These are phyloP conservation scores for Taphrorychus bicolor DNA, from an alignment of 2,888 invertebrate species.

Conservation along the genomic window DNA sequence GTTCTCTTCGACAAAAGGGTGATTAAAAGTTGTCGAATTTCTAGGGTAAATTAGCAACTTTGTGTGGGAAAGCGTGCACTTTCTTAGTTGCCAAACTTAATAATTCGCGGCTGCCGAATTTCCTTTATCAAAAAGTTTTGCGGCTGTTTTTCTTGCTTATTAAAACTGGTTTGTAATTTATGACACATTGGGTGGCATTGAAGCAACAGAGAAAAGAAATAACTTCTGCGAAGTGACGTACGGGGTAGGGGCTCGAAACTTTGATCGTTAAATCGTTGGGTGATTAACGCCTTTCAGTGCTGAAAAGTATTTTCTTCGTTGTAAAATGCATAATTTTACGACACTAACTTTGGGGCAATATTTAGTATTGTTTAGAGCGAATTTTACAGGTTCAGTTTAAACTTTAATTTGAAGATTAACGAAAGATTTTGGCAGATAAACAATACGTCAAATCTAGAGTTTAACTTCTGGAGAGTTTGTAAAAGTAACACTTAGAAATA, in stretches of 20 bases:
- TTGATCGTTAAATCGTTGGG: slow-evolving; percentile 2
- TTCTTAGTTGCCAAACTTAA: not conserved
- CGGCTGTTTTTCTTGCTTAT: slow-evolving; percentile 2
- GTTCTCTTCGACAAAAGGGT: not conserved
- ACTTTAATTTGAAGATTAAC: too few relatives aligned
- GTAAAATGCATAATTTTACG: too few relatives aligned
- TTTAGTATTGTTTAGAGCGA: too few relatives aligned
- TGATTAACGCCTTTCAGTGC: not conserved
- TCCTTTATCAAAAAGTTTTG: not conserved
- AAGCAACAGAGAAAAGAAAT: slow-evolving; percentile 2
- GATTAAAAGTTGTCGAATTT: not conserved
- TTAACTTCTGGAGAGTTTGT: too few relatives aligned
- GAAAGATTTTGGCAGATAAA: too few relatives aligned
- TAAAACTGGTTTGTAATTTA: not conserved
- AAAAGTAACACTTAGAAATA: too few relatives aligned
- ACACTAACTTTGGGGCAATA: too few relatives aligned
- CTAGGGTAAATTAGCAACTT: not conserved
- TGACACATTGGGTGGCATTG: not conserved
- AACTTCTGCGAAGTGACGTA: not conserved
- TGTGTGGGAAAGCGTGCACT: not conserved
- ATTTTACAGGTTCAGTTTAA: too few relatives aligned
- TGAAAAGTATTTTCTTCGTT: too few relatives aligned
- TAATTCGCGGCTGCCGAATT: not conserved
- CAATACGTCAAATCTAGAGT: too few relatives aligned
- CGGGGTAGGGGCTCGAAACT: not conserved